phyloP scores from a whole-genome alignment of 1,140 invertebrate genomes.

The Zaprionus ghesquierei region DNA sequence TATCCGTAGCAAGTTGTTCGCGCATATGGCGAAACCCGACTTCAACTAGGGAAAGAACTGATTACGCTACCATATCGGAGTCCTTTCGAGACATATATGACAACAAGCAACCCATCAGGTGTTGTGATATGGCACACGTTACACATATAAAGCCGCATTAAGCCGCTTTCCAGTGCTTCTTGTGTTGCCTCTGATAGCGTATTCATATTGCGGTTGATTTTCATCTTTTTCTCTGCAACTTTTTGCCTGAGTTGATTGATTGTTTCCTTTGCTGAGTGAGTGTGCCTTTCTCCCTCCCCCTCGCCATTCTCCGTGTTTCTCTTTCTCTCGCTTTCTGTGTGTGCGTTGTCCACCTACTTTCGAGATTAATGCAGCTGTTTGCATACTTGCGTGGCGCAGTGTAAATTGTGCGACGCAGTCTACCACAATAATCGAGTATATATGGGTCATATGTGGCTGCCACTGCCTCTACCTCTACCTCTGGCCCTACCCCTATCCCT shows the following conservation, averaged over 20 bases:
- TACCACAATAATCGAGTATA: constrained; percentile 10
- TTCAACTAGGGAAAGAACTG: not conserved
- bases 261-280: not conserved
- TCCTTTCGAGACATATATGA: not conserved
- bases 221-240: not conserved
- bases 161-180: not conserved
- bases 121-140: not conserved
- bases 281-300: not conserved
- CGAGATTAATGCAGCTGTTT: not conserved
- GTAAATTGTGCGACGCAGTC: not conserved
- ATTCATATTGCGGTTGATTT: not conserved
- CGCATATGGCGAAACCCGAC: too few species aligned
- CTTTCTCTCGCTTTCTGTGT: not conserved
- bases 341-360: not conserved
- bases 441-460: constrained; percentile 17
- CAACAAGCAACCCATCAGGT: not conserved
- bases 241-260: not conserved
- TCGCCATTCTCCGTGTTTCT: not conserved
- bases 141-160: not conserved
- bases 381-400: constrained; percentile 6
- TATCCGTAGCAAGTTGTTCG: too few species aligned
- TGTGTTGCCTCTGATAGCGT: not conserved
- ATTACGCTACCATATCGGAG: not conserved
- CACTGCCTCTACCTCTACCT: not conserved
- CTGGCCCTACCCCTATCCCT: not conserved